phyloP scores from a whole-genome alignment of 2,888 invertebrate genomes.

The Encarsia formosa region DNA sequence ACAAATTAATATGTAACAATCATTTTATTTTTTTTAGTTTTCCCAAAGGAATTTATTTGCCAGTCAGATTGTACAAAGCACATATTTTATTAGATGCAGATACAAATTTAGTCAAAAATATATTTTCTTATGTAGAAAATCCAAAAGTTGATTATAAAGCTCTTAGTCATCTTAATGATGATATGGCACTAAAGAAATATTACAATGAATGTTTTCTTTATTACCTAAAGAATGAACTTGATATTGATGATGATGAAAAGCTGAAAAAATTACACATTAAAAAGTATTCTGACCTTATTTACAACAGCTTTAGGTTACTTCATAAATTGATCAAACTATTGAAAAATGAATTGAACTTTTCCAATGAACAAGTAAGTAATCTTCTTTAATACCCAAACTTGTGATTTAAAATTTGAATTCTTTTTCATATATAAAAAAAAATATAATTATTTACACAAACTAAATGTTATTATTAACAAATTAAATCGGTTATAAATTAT shows the following conservation, averaged over 20 bases:
- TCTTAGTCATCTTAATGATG: slow-evolving; percentile 30
- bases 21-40: slow-evolving; percentile 39
- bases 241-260: slow-evolving; percentile 44
- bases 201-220: slow-evolving; percentile 39
- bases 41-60: slow-evolving; percentile 41
- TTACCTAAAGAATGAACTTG: slow-evolving; percentile 50
- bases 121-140: slow-evolving; percentile 19
- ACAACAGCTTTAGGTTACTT: slow-evolving; percentile 54
- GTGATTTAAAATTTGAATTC: no score
- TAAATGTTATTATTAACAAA: neutral
- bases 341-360: slow-evolving; percentile 57
- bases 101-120: slow-evolving; percentile 25
- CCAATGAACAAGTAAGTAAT: no score
- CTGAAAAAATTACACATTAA: slow-evolving; percentile 44
- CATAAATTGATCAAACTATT: slow-evolving; percentile 58
- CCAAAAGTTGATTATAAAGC: slow-evolving; percentile 4
- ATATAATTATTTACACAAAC: neutral
- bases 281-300: slow-evolving; percentile 43
- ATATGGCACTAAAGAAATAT: slow-evolving; percentile 39
- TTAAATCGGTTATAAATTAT: no score
- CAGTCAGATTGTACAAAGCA: slow-evolving; percentile 48
- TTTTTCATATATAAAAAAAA: neutral
- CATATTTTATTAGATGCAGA: slow-evolving; percentile 45
- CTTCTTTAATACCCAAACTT: no score
- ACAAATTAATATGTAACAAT: slow-evolving; percentile 12